Evolutionary conservation across 2,113 vertebrate genomes (phyloP), one percentile per base, ranked within the genome.

Genomic region (Montifringilla adamsi): DNA sequence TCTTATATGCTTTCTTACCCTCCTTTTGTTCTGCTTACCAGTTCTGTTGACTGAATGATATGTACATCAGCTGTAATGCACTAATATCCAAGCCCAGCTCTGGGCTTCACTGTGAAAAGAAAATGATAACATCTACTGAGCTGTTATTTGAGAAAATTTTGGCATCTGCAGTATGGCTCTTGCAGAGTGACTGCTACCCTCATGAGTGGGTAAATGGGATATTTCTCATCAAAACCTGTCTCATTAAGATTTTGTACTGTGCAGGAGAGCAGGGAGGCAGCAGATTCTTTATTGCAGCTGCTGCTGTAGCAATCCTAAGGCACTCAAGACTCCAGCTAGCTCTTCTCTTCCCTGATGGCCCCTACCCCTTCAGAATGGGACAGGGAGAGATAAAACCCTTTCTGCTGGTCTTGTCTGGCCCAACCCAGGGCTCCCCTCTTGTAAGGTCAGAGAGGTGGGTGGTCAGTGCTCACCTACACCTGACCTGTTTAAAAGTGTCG

Each of bases 341-440:
- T 60, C 6, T 41, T n/a, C 46, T 41, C 31, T 53, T 66, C 18
- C 21, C 52, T 0, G 2, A 5, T 2, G 2, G 9, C 2, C 41
- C 10, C n/a, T 63, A 7, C 3, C 8, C 60, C 52, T 67, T 85
- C 39, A 41, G 15, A 82, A 50, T 0, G 2, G 31, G 33, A n/a
- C 6, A 5, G 7, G 24, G 22, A 55, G 72, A 72, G 44, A 19
- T n/a, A 35, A 86, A 50, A 23, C 10, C 3, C 0, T 20, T 72
- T 79, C 39, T 88, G 41, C 75, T 53, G 84, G n/a, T 23, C 12
- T 56, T 66, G 21, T 56, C 77, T 53, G 41, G 17, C 22, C 28
- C 2, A 1, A 8, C 3, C 63, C n/a, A 37, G 43, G 10, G 55
- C 12, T 56, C 6, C 12, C 2, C 2, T 20, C 13, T 55, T 2